phyloP scores from a whole-genome alignment of 2,888 invertebrate genomes.

The Galeopsomyia nigrocyanea region DNA sequence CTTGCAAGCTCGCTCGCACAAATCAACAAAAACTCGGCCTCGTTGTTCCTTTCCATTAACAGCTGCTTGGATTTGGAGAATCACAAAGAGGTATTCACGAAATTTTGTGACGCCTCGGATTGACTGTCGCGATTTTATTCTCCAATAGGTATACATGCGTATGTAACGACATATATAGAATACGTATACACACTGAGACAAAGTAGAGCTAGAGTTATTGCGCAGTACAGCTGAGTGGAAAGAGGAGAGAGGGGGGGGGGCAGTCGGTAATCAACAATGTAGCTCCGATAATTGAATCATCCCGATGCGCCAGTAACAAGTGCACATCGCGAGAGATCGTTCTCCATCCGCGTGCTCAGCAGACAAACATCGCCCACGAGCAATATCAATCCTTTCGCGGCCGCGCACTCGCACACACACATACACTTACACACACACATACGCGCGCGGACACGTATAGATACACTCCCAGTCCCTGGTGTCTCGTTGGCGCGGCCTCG shows the following conservation, averaged over 20 bases:
- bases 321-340: conserved; percentile 20
- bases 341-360: neutral
- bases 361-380: neutral
- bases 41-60: neutral
- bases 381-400: conserved; percentile 37
- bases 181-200: too few relatives aligned
- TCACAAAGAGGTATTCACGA: neutral
- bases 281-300: conserved; percentile 44
- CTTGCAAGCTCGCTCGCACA: neutral
- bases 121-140: neutral
- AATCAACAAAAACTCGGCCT: neutral
- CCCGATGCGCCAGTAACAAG: conserved; percentile 31
- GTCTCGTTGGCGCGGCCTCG: conserved; percentile 64
- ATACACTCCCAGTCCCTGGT: conserved; percentile 59
- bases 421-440: neutral
- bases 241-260: too few relatives aligned
- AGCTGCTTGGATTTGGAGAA: neutral
- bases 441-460: neutral
- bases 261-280: conserved; percentile 38
- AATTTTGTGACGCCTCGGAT: neutral
- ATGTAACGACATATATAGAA: too few relatives aligned
- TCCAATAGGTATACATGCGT: too few relatives aligned
- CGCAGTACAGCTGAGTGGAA: too few relatives aligned
- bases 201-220: too few relatives aligned
- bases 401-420: neutral